These are phyloP conservation scores for Gymnothorax javanicus DNA, from an alignment of 2,797 vertebrate genomes.

Conservation along the genomic window DNA sequence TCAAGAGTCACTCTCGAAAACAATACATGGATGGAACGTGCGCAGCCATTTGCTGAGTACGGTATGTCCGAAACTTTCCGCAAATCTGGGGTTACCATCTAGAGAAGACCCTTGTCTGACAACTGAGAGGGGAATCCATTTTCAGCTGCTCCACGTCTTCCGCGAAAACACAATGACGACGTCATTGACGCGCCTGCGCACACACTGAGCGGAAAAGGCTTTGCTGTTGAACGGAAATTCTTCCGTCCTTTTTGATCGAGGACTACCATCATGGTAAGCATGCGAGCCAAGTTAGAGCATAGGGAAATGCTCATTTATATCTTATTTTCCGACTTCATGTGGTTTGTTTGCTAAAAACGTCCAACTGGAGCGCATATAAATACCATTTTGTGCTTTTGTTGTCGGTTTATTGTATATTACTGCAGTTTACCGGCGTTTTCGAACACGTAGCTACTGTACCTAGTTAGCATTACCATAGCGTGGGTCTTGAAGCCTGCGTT, in stretches of 20 bases:
- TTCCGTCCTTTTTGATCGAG: constrained; percentile 68
- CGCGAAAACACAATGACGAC: neutral
- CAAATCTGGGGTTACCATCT: no score
- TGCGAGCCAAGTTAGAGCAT: constrained; percentile 34
- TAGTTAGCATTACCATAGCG: neutral
- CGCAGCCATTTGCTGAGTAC: no score
- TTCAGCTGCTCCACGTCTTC: no score
- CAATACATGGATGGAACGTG: no score
- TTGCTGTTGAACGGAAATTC: constrained; percentile 46
- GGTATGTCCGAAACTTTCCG: no score
- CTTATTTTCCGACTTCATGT: fast-evolving
- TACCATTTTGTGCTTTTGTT: neutral
- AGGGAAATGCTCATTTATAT: constrained; percentile 8
- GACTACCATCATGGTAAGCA: constrained; percentile 84
- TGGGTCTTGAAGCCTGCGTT: constrained; percentile 5
- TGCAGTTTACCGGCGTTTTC: neutral
- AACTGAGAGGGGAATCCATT: no score
- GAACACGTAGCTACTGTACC: neutral
- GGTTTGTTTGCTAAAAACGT: fast-evolving
- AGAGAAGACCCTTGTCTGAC: no score
- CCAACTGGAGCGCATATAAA: neutral
- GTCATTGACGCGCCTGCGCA: constrained; percentile 13
- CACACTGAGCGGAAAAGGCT: constrained; percentile 34
- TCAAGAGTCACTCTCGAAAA: no score
- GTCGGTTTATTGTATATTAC: no score